Percentiles rank a stretch among this genome's conserved stretches.
Conservation (phyloP, 2,113 vertebrate species). For the Malurus elegans region DNA sequence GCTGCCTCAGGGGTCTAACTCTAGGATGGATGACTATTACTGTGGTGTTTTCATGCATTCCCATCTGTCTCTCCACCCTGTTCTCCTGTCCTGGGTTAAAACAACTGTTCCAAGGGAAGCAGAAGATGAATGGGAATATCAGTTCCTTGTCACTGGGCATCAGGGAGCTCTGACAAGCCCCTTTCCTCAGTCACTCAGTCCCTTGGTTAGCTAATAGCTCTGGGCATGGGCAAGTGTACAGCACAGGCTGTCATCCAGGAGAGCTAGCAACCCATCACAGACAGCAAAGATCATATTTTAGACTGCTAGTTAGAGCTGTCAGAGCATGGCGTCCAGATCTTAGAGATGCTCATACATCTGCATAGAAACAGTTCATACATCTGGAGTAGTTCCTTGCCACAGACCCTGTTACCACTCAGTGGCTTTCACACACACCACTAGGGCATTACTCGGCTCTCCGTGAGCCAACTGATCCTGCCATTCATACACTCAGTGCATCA, state of each 20-base stretch:
- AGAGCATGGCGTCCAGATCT: background rate
- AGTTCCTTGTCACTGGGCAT: background rate
- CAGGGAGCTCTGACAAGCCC: background rate
- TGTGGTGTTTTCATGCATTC: background rate
- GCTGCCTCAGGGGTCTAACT: background rate
- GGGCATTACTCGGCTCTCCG: rapidly evolving
- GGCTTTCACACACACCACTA: background rate
- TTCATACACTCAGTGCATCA: background rate
- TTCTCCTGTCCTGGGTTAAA: background rate
- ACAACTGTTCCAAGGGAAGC: background rate
- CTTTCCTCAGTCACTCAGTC: background rate
- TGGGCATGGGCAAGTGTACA: background rate
- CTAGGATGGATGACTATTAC: background rate
- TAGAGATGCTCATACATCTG: background rate
- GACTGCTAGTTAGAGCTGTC: background rate
- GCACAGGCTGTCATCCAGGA: background rate
- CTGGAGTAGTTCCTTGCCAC: background rate
- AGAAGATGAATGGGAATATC: background rate
- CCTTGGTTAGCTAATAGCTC: background rate
- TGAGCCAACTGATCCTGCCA: background rate
- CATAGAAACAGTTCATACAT: background rate
- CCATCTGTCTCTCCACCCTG: background rate
- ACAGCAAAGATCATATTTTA: background rate
- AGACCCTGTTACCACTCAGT: background rate
- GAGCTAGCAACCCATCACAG: background rate